Conservation (phyloP, 2,888 invertebrate species). For the Siphlonurus alternatus region DNA sequence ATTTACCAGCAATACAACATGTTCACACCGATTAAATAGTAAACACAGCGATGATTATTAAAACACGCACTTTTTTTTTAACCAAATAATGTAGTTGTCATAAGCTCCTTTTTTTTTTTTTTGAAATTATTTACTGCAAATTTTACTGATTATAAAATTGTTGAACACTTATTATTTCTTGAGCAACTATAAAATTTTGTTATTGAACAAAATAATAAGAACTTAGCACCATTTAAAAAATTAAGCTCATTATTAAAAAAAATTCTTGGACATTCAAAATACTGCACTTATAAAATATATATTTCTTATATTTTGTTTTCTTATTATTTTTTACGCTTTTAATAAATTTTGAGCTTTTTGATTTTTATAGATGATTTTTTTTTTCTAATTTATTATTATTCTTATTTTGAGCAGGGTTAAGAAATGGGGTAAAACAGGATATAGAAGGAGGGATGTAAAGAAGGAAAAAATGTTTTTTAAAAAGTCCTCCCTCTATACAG, state of each 20-base stretch:
- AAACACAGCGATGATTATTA: neutral
- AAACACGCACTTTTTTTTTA: neutral
- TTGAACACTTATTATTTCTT: neutral
- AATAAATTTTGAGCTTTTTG: neutral
- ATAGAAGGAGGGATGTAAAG: neutral
- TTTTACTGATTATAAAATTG: too few relatives aligned
- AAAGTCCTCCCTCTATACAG: neutral
- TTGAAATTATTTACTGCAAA: too few relatives aligned
- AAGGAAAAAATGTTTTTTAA: neutral
- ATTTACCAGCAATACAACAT: too few relatives aligned
- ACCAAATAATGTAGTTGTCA: too few relatives aligned
- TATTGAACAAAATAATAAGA: neutral
- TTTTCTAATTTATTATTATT: neutral
- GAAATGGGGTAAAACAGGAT: neutral
- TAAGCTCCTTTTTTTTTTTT: too few relatives aligned
- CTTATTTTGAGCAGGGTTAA: neutral
- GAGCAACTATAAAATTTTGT: neutral
- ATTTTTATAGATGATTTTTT: neutral
- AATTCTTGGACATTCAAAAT: neutral
- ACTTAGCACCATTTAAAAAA: neutral
- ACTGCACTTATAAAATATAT: neutral
- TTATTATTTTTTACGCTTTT: neutral
- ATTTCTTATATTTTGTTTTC: neutral
- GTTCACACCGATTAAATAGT: too few relatives aligned
- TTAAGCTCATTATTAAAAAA: neutral